phyloP scores from a whole-genome alignment of 2,113 vertebrate species.

The Corythornis cristatus region DNA sequence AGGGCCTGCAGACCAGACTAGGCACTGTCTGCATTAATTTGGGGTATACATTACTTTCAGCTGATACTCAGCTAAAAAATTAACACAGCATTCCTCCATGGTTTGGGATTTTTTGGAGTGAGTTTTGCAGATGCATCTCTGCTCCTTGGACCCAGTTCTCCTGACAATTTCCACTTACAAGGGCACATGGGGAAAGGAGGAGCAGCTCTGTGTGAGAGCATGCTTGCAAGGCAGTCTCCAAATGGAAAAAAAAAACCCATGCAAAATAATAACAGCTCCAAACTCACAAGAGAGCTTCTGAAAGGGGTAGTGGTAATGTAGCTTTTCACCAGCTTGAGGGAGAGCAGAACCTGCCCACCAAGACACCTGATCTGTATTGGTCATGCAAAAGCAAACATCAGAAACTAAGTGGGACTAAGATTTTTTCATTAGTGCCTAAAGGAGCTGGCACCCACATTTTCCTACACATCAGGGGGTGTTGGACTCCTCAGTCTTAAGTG shows the following conservation, averaged over 20 bases:
- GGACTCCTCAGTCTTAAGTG: background rate
- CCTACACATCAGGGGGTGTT: background rate
- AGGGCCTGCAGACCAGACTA: constrained; percentile 60
- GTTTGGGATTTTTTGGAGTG: background rate
- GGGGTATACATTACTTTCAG: constrained; percentile 62
- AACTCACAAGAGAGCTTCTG: background rate
- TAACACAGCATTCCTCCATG: constrained; percentile 31
- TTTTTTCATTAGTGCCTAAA: background rate
- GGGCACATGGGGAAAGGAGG: background rate
- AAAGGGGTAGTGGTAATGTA: background rate
- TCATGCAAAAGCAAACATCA: background rate
- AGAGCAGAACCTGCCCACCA: background rate
- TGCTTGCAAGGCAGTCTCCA: background rate
- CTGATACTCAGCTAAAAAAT: constrained; percentile 52
- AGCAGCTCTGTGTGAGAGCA: background rate
- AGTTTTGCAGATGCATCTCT: background rate
- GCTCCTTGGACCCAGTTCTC: background rate
- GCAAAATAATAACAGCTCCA: background rate
- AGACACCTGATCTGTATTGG: background rate
- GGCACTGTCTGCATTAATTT: constrained; percentile 67
- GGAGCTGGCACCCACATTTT: background rate
- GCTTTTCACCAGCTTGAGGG: background rate
- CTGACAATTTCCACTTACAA: background rate
- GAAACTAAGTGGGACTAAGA: background rate
- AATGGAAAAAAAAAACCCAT: background rate